phyloP scores from a whole-genome alignment of 2,113 vertebrate genomes.

The Tringa solitaria region DNA sequence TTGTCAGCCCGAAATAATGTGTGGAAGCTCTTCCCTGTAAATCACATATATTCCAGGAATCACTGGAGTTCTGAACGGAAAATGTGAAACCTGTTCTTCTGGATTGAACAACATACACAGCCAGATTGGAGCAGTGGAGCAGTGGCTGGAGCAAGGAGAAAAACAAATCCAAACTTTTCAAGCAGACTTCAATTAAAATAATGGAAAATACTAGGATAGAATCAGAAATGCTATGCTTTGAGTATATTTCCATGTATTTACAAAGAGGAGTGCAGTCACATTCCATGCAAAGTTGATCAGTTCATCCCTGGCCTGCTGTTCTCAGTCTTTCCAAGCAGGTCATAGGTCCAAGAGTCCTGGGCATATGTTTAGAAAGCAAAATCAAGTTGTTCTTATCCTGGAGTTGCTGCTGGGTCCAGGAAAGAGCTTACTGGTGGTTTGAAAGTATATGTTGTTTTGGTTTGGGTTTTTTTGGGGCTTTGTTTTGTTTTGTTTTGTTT shows the following conservation, averaged over 20 bases:
- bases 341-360: neutral
- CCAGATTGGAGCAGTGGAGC: neutral
- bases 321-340: neutral
- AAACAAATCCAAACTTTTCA: neutral
- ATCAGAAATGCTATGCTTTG: neutral
- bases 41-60: slow-evolving; percentile 15
- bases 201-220: neutral
- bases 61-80: slow-evolving; percentile 34
- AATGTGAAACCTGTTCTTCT: slow-evolving; percentile 29
- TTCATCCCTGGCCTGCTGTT: neutral
- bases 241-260: neutral
- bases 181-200: neutral
- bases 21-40: neutral
- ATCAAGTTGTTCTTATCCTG: neutral
- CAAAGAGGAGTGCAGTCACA: neutral
- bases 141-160: neutral
- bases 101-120: neutral
- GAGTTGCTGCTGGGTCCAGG: neutral
- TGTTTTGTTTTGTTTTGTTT: neutral
- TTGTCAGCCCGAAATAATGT: slow-evolving; percentile 11
- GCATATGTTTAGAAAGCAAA: neutral
- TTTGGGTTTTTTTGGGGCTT: neutral
- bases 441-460: neutral
- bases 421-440: neutral
- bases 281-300: neutral